A percentile compares a stretch with the other conserved stretches of the same genome.
These are phyloP conservation scores for Oeneis ivallda DNA, from an alignment of 2,888 invertebrate species.

Conservation along the genomic window DNA sequence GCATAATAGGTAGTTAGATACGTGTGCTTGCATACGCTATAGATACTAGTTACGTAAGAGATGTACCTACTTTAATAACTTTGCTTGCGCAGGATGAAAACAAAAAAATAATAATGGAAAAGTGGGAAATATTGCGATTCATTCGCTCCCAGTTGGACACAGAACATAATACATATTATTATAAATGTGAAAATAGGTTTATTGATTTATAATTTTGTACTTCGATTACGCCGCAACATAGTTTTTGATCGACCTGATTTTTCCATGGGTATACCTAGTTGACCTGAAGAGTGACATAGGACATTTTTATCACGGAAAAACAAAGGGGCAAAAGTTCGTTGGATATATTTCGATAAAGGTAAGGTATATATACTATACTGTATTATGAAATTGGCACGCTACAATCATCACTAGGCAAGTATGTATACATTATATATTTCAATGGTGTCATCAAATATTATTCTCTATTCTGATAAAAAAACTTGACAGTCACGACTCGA, in stretches of 20 bases:
- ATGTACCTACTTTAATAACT: neutral
- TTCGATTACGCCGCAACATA: too few species aligned
- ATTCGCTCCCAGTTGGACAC: too few species aligned
- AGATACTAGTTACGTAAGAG: neutral
- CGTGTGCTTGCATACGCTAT: neutral
- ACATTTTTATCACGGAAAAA: too few species aligned
- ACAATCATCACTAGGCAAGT: constrained; percentile 1
- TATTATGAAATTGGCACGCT: neutral
- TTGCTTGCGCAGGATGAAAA: neutral
- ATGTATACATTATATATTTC: neutral
- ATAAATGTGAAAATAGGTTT: too few species aligned
- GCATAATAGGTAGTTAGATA: neutral
- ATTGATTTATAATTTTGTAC: too few species aligned
- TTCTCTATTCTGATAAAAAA: neutral
- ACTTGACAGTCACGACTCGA: neutral
- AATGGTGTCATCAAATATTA: neutral
- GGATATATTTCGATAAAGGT: neutral
- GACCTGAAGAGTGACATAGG: too few species aligned
- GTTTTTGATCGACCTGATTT: too few species aligned
- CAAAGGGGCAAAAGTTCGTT: neutral
- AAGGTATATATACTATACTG: too few species aligned
- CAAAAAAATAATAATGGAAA: too few species aligned
- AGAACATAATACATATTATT: too few species aligned
- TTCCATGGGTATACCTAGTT: too few species aligned
- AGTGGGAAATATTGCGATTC: too few species aligned